Percentiles rank a stretch among this genome's conserved stretches.
These are phyloP conservation scores for Heterotis niloticus DNA, from an alignment of 2,113 vertebrate genomes.

Conservation along the genomic window DNA sequence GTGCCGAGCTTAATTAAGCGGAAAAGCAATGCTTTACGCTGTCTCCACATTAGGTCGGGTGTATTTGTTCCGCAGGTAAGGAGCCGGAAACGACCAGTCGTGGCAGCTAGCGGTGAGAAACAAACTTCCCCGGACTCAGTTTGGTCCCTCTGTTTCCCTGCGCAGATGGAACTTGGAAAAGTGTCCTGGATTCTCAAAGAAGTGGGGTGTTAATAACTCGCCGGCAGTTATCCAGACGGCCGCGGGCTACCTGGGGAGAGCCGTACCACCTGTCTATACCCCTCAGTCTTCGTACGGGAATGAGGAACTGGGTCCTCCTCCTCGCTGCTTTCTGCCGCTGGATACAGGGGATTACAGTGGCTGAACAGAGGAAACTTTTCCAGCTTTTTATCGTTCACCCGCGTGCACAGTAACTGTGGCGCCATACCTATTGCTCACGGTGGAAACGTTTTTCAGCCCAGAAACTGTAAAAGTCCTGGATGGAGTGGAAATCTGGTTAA, in stretches of 20 bases:
- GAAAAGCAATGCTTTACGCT: not conserved
- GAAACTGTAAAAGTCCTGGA: not conserved
- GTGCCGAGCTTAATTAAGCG: not conserved
- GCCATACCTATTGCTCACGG: too few species aligned
- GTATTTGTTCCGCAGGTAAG: not conserved
- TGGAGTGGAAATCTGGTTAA: not conserved
- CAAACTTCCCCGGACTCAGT: not conserved
- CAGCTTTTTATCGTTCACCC: not conserved
- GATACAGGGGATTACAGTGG: constrained; percentile 42
- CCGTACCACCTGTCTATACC: not conserved
- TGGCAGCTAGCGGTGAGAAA: not conserved
- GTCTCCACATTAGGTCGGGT: not conserved
- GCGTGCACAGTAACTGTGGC: not conserved
- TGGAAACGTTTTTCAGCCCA: too few species aligned
- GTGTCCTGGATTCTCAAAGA: not conserved
- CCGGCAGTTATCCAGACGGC: not conserved
- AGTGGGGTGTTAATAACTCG: not conserved
- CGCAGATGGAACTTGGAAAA: not conserved
- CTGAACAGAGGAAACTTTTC: constrained; percentile 21
- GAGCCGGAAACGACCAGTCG: not conserved
- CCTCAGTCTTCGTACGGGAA: too few species aligned
- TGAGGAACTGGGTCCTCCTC: too few species aligned
- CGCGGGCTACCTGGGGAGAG: not conserved
- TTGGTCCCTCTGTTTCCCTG: not conserved
- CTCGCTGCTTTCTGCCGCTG: constrained; percentile 26